Percentiles rank a stretch among this genome's conserved stretches.
phyloP scores from a whole-genome alignment of 2,888 invertebrate genomes.

The Drosophila anomelani region DNA sequence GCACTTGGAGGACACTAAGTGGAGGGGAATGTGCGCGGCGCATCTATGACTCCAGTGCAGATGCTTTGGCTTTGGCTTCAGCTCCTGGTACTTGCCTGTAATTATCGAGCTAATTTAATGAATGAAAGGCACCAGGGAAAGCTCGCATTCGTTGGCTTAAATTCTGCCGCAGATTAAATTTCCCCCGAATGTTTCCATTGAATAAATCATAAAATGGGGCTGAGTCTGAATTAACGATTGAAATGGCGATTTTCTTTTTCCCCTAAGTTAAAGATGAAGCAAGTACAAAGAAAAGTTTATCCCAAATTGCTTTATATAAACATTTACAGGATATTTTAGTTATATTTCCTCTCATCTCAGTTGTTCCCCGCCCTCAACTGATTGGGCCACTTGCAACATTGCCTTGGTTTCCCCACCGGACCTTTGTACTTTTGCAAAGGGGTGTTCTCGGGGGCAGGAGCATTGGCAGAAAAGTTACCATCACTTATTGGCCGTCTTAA shows the following conservation, averaged over 20 bases:
- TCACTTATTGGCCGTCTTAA: constrained; percentile 11
- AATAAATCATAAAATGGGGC: too few species aligned
- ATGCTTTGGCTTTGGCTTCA: constrained; percentile 11
- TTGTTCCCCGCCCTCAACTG: neutral
- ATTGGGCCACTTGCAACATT: constrained; percentile 21
- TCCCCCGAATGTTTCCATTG: too few species aligned
- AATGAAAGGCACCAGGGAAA: constrained; percentile 5
- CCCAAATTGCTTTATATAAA: neutral
- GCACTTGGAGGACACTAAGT: constrained; percentile 2
- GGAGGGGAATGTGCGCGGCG: constrained; percentile 6
- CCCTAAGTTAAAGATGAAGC: neutral
- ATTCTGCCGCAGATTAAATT: neutral
- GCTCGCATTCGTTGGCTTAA: neutral
- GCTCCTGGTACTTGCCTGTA: constrained; percentile 12
- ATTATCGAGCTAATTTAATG: constrained; percentile 37
- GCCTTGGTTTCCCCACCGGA: constrained; percentile 16
- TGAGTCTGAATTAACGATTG: neutral
- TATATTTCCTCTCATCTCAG: neutral
- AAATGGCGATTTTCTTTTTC: neutral
- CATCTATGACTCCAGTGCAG: constrained; percentile 2
- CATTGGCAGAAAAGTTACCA: constrained; percentile 1
- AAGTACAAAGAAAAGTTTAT: neutral
- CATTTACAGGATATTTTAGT: neutral
- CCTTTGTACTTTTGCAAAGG: constrained; percentile 16
- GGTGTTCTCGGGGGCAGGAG: neutral